Base-by-base conservation (phyloP, 2,797 vertebrate species). In the Typhlichthys subterraneus region DNA sequence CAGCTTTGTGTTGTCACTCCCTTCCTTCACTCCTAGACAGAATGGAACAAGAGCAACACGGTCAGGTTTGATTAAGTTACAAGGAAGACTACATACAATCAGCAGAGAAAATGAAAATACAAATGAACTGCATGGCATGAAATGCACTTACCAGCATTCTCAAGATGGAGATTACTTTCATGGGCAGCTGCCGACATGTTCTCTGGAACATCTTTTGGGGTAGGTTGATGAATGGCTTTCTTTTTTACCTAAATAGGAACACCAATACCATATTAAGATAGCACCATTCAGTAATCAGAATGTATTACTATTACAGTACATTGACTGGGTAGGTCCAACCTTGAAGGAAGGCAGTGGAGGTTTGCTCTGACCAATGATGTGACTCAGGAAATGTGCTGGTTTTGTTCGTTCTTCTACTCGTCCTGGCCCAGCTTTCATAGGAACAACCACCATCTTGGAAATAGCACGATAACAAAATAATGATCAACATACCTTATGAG, bases 301-400 rank as follows among this genome's bases (percentile, higher is more conserved):
- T 45, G 8, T 31, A 10, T 0, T 50, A 9, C 52, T 5, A 47
- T 52, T 65, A 1, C 63, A 9, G 2, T 49, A 0, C 19, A 5
- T 14, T 1, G 61, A 14, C 19, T 29, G 6, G 61, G 69, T 66
- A 5, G 4, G 6, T 59, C 47, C 52, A 77, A 97, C 98, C 94
- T 95, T 99, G 84, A 99, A 99, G 61, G 97, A 99, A 0, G 97
- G 97, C 58, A 99, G 82, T 0, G 93, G 92, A 79, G 93, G 94
- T 38, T 94, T 94, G 2, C 89, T 86, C 47, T 92, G 79, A 1
- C 90, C 91, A 2, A 91, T 90, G 7, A 82, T 53, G 59, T 46
- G 56, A 67, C 61, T 70, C 23, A 73, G 56, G 33, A 91, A 64
- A 79, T 93, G 93, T 74, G 85, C 93, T 0, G 87, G 88, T 85